phyloP scores from a whole-genome alignment of 2,113 vertebrate species.

The Nothocercus julius region DNA sequence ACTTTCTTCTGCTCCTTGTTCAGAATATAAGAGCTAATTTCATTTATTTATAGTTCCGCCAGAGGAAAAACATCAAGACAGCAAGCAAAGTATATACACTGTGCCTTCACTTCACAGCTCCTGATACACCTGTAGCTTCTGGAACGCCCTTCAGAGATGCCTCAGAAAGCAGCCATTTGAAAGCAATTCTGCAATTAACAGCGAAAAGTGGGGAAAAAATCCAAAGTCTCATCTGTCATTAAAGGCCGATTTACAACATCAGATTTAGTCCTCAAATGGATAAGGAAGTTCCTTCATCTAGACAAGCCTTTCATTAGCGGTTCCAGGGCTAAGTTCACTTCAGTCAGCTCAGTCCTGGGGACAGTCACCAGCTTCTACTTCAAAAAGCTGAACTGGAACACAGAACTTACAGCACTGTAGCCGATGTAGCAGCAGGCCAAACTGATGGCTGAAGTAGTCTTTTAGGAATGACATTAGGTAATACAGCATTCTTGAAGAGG shows the following conservation, averaged over 20 bases:
- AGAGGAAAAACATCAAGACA: not conserved
- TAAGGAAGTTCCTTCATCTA: not conserved
- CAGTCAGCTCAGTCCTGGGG: not conserved
- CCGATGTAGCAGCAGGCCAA: not conserved
- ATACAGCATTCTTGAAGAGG: not conserved
- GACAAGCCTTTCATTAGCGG: not conserved
- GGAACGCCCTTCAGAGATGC: not conserved
- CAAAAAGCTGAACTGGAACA: fast-evolving
- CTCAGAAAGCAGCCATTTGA: not conserved
- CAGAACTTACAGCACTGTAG: not conserved
- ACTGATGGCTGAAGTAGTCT: not conserved
- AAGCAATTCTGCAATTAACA: not conserved
- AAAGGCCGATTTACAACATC: not conserved
- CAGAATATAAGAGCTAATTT: not conserved
- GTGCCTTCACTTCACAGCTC: not conserved
- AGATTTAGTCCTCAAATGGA: not conserved
- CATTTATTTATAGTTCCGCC: not conserved
- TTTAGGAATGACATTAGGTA: not conserved
- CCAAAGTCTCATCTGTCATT: not conserved
- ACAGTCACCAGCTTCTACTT: not conserved
- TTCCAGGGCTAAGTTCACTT: not conserved
- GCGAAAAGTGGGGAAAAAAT: not conserved
- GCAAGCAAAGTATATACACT: not conserved
- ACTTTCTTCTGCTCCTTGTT: not conserved
- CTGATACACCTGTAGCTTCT: not conserved